Conservation (phyloP, 2,888 invertebrate species). For the Trissoscelio sp. region DNA sequence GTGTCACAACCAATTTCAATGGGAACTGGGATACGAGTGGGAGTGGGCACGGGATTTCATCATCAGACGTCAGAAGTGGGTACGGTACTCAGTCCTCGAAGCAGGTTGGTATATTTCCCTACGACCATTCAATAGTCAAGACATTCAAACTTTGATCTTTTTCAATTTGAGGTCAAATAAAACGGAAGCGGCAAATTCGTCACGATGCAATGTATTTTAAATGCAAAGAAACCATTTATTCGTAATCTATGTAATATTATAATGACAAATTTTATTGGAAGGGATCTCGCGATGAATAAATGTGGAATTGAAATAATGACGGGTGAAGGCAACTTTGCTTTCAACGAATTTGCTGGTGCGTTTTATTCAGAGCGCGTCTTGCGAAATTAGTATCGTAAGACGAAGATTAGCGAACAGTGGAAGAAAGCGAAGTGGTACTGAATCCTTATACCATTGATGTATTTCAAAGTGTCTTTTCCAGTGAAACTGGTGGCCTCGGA, state of each 20-base stretch:
- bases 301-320: not conserved
- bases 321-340: not conserved
- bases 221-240: slow-evolving; percentile 4
- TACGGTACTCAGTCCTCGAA: slow-evolving; percentile 82
- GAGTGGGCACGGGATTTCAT: slow-evolving; percentile 85
- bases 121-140: not conserved
- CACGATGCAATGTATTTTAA: not conserved
- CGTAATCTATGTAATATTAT: not conserved
- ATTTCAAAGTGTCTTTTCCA: slow-evolving; percentile 81
- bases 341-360: not conserved
- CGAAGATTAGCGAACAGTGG: slow-evolving; percentile 20
- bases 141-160: slow-evolving; percentile 29
- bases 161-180: slow-evolving; percentile 8
- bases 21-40: slow-evolving; percentile 89
- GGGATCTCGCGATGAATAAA: not conserved
- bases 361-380: not conserved
- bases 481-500: slow-evolving; percentile 95
- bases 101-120: slow-evolving; percentile 76
- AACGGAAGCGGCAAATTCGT: slow-evolving; percentile 7
- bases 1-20: slow-evolving; percentile 90
- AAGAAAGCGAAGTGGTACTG: slow-evolving; percentile 14
- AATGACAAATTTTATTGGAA: slow-evolving; percentile 8
- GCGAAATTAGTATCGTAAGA: slow-evolving; percentile 3
- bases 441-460: slow-evolving; percentile 53
- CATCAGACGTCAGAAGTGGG: slow-evolving; percentile 82